Evolutionary conservation across 2,797 vertebrate species (phyloP).

Genomic region (Diplodus sargus): DNA sequence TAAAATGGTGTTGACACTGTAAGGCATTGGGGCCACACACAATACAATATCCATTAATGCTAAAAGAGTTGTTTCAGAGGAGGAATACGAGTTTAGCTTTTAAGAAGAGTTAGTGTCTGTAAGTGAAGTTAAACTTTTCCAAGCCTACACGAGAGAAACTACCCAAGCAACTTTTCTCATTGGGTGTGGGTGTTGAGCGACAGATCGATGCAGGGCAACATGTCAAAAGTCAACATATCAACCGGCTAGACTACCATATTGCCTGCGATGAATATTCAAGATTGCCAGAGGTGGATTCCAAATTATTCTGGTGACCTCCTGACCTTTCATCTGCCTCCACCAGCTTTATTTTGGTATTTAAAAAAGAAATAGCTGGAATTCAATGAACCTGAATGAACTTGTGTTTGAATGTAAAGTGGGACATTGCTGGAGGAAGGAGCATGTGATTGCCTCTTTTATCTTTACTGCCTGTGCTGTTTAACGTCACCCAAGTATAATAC

Average conservation of each 20-base stretch:
- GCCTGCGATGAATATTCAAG: not conserved
- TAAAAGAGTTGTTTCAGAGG: too few relatives aligned
- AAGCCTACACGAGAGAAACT: too few relatives aligned
- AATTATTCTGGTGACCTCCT: not conserved
- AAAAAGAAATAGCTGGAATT: not conserved
- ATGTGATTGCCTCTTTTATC: conserved; percentile 21
- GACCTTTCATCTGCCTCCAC: not conserved
- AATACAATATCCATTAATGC: too few relatives aligned
- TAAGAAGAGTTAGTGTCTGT: too few relatives aligned
- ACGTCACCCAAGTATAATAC: conserved; percentile 31
- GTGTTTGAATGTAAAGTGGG: conserved; percentile 25
- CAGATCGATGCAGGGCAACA: not conserved
- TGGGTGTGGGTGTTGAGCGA: not conserved
- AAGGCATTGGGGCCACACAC: too few relatives aligned
- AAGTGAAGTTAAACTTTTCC: too few relatives aligned
- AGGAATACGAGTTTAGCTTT: too few relatives aligned
- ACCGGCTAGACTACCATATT: not conserved
- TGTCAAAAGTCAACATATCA: too few relatives aligned
- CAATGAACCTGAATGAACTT: not conserved
- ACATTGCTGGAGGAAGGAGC: conserved; percentile 24
- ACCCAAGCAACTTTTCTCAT: too few relatives aligned
- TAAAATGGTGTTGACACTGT: too few relatives aligned
- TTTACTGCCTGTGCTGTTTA: conserved; percentile 45
- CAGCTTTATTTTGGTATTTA: not conserved
- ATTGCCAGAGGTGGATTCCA: not conserved